Conservation (phyloP, 2,797 vertebrate genomes). For the Cheirogaleus major region DNA sequence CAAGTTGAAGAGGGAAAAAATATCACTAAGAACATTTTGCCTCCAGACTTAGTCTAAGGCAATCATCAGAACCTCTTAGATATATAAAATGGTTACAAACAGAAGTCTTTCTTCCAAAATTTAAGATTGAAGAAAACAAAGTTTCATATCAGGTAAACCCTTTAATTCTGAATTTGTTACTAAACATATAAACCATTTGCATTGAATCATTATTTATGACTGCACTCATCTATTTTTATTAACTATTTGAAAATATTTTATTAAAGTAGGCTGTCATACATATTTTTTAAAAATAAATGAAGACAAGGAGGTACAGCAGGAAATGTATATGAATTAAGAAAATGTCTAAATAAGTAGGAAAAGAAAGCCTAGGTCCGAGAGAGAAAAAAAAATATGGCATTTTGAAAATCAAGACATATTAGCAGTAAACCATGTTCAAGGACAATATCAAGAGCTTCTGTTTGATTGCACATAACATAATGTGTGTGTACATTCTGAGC, state of each 20-base stretch:
- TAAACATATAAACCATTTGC: neutral
- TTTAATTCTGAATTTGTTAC: neutral
- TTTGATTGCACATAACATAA: neutral
- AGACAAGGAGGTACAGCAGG: neutral
- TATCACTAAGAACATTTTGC: neutral
- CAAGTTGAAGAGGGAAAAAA: neutral
- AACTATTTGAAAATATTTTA: neutral
- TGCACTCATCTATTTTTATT: neutral
- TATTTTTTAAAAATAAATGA: neutral
- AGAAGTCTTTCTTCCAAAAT: neutral
- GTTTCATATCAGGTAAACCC: neutral
- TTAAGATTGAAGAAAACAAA: conserved; percentile 23
- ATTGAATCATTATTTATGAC: neutral
- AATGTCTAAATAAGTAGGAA: neutral
- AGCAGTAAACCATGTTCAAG: neutral
- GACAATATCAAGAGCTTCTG: neutral
- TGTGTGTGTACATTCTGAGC: neutral
- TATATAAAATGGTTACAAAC: conserved; percentile 5
- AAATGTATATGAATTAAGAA: conserved; percentile 3
- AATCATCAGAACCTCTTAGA: conserved; percentile 46
- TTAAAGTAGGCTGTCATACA: neutral
- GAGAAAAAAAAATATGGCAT: neutral
- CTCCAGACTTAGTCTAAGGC: neutral
- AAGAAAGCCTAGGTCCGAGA: neutral
- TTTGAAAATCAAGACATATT: neutral